These are phyloP conservation scores for Bruchidius siliquastri DNA, from an alignment of 2,888 invertebrate genomes.

Conservation along the genomic window DNA sequence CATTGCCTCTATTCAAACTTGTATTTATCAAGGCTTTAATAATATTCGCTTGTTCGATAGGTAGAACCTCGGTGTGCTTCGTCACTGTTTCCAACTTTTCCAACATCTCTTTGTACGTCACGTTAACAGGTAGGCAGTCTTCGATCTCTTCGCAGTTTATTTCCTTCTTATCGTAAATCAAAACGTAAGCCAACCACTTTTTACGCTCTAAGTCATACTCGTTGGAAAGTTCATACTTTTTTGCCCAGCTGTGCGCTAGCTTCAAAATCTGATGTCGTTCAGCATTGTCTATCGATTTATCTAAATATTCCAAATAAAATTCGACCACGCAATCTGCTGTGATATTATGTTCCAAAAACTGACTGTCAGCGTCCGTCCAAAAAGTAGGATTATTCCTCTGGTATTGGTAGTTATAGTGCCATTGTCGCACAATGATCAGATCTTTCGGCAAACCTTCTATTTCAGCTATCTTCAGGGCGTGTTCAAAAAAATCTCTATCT, in stretches of 20 bases:
- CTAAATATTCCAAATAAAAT: constrained; percentile 58
- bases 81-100: constrained; percentile 24
- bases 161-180: constrained; percentile 27
- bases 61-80: constrained; percentile 15
- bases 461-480: constrained; percentile 57
- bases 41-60: constrained; percentile 44
- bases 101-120: constrained; percentile 25
- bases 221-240: constrained; percentile 29
- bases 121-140: constrained; percentile 8
- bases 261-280: constrained; percentile 51
- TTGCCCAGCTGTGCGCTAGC: constrained; percentile 41
- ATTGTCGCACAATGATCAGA: constrained; percentile 54
- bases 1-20: constrained; percentile 54
- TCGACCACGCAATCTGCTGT: constrained; percentile 58
- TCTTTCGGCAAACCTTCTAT: constrained; percentile 50
- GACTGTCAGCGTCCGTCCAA: constrained; percentile 58
- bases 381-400: constrained; percentile 49
- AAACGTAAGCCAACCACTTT: constrained; percentile 38
- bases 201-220: constrained; percentile 37
- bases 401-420: constrained; percentile 51
- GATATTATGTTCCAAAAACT: constrained; percentile 58
- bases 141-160: constrained; percentile 8
- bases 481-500: constrained; percentile 50
- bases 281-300: constrained; percentile 40
- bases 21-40: constrained; percentile 52